Evolutionary conservation across 2,797 vertebrate species (phyloP), one percentile per base, ranked within the genome.

Genomic region (Periophthalmus magnuspinnatus): DNA sequence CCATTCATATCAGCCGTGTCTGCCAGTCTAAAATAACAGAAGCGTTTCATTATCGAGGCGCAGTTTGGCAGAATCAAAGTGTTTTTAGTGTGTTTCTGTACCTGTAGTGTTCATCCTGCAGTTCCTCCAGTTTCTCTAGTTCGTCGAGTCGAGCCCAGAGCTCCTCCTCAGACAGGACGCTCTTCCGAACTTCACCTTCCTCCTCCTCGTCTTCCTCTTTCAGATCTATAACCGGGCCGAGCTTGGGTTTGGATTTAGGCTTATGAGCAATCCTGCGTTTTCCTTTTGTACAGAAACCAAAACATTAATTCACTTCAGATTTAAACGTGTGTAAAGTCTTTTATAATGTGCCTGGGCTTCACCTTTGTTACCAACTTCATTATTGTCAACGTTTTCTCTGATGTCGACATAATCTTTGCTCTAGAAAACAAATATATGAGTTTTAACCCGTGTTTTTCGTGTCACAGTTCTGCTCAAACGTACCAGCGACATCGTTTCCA

Each of bases 221-320:
- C 4, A 90, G 47, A 71, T 88, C 82, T 70, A 89, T 48, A 33
- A 82, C 58, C 0, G 87, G 79, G 61, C 93, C 93, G 72, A 85
- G 78, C 90, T 96, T 98, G 67, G 96, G 96, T 83, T 94, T 97
- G 34, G 96, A 96, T 80, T 97, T 93, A 84, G 95, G 96, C 80
- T 90, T 96, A 90, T 95, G 97, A 81, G 97, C 97, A 81, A 89
- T 84, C 85, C 97, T 93, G 70, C 88, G 88, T 81, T 93, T 97
- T 86, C 93, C 93, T 94, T n/a, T 81, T 19, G 56, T 80, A 69
- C 28, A n/a, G 36, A 58, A 9, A 17, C 19, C 1, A 61, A 0
- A 45, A 65, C 19, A 33, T 4, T 10, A 60, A 59, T 0, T 17
- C 2, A n/a, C 17, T 0, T 4, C 2, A 45, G 7, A 1, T 3